These are phyloP conservation scores for Abscondita cerata DNA, from an alignment of 2,888 invertebrate genomes.

Conservation along the genomic window DNA sequence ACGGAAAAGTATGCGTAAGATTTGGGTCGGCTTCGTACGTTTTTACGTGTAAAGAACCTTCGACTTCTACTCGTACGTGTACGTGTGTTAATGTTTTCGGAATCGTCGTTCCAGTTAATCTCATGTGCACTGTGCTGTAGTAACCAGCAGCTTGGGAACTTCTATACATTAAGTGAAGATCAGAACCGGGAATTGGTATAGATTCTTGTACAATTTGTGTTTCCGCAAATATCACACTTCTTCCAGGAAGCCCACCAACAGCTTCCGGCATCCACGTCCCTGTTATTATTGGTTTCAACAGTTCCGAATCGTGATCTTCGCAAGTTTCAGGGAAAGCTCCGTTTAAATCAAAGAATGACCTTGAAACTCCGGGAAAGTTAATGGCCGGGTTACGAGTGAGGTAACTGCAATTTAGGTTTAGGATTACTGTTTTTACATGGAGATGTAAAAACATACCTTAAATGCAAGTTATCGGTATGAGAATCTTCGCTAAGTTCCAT, in stretches of 20 bases:
- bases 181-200: constrained; percentile 92
- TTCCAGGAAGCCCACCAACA: constrained; percentile 82
- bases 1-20: constrained; percentile 93
- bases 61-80: constrained; percentile 90
- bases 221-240: constrained; percentile 87
- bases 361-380: constrained; percentile 65
- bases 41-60: constrained; percentile 90
- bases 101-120: constrained; percentile 80
- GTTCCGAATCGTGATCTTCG: constrained; percentile 85
- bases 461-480: constrained; percentile 45
- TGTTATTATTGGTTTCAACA: constrained; percentile 83
- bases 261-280: constrained; percentile 92
- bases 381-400: constrained; percentile 56
- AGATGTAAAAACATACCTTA: constrained; percentile 44
- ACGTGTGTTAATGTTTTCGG: constrained; percentile 86
- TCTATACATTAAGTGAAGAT: constrained; percentile 92
- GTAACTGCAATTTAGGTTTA: constrained; percentile 41
- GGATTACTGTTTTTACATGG: constrained; percentile 10
- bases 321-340: constrained; percentile 70
- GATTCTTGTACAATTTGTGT: constrained; percentile 97
- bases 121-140: constrained; percentile 90
- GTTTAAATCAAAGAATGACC: constrained; percentile 61
- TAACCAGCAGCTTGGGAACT: constrained; percentile 95
- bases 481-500: constrained; percentile 83
- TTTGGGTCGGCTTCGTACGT: constrained; percentile 96